phyloP scores from a whole-genome alignment of 2,888 invertebrate genomes.

The Buathra laborator region DNA sequence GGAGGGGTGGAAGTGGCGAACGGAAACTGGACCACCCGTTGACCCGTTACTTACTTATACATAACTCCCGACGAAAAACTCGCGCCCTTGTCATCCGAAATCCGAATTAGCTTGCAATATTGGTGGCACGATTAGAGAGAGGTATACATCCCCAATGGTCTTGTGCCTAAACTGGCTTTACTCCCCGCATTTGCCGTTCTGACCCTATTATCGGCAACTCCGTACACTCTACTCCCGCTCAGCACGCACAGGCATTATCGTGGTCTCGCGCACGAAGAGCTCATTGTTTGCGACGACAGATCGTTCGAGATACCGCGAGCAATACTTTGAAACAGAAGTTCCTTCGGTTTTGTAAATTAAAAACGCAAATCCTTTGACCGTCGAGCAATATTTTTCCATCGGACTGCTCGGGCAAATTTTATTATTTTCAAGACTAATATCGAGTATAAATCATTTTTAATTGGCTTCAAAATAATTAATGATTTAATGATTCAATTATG shows the following conservation, averaged over 20 bases:
- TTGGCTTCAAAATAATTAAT: too few relatives aligned
- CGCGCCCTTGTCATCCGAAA: constrained; percentile 53
- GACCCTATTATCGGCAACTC: constrained; percentile 75
- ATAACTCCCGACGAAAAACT: constrained; percentile 56
- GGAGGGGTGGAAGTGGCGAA: constrained; percentile 10
- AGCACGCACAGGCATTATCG: constrained; percentile 27
- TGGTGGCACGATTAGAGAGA: constrained; percentile 73
- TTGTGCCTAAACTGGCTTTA: constrained; percentile 75
- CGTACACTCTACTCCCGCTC: constrained; percentile 12
- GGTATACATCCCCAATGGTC: constrained; percentile 23
- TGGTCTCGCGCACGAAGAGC: constrained; percentile 27
- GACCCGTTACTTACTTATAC: constrained; percentile 68
- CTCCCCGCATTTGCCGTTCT: constrained; percentile 67
- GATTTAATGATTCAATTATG: too few relatives aligned
- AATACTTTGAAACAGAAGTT: background rate
- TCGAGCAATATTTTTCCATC: background rate
- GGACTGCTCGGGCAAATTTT: background rate
- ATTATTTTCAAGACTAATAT: too few relatives aligned
- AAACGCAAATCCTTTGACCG: background rate
- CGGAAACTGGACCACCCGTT: constrained; percentile 77
- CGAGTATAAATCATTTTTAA: too few relatives aligned
- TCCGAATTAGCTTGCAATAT: constrained; percentile 77
- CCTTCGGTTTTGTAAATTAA: background rate
- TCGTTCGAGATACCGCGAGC: constrained; percentile 27
- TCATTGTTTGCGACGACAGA: constrained; percentile 52